Conservation (phyloP, 2,888 invertebrate genomes). For the Lumbricus terrestris region DNA sequence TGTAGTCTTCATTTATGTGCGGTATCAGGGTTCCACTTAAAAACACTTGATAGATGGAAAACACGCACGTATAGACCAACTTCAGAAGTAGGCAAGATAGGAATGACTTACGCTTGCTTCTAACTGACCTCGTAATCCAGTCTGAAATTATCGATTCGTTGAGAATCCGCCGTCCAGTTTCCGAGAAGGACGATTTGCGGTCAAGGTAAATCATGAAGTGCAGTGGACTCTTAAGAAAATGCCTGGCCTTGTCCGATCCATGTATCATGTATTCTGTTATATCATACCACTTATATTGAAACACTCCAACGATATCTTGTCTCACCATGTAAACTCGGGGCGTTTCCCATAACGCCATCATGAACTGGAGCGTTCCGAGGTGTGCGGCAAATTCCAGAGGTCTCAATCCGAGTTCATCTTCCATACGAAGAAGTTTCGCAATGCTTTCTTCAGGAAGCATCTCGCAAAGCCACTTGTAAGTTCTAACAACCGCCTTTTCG, state of each 20-base stretch:
- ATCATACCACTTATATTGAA: slow-evolving; percentile 15
- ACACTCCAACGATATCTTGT: neutral
- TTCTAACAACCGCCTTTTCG: neutral
- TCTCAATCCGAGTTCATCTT: neutral
- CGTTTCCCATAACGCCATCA: neutral
- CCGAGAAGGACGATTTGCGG: neutral
- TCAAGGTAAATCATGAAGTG: neutral
- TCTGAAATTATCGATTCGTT: neutral
- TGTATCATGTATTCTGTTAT: slow-evolving; percentile 6
- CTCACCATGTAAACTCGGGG: neutral
- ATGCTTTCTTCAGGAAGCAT: slow-evolving; percentile 6
- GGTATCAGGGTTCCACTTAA: too few relatives aligned
- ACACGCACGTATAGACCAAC: too few relatives aligned
- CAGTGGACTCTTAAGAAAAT: neutral
- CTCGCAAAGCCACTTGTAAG: neutral
- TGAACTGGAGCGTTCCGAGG: slow-evolving; percentile 13
- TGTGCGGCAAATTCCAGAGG: slow-evolving; percentile 19
- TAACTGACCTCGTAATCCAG: neutral
- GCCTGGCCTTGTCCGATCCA: neutral
- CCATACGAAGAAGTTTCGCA: slow-evolving; percentile 3
- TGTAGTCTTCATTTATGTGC: too few relatives aligned
- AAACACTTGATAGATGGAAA: too few relatives aligned
- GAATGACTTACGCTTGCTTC: neutral
- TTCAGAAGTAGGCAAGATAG: neutral
- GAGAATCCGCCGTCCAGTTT: neutral